Conservation (phyloP, 2,888 invertebrate species). For the Drosophila basisetae region DNA sequence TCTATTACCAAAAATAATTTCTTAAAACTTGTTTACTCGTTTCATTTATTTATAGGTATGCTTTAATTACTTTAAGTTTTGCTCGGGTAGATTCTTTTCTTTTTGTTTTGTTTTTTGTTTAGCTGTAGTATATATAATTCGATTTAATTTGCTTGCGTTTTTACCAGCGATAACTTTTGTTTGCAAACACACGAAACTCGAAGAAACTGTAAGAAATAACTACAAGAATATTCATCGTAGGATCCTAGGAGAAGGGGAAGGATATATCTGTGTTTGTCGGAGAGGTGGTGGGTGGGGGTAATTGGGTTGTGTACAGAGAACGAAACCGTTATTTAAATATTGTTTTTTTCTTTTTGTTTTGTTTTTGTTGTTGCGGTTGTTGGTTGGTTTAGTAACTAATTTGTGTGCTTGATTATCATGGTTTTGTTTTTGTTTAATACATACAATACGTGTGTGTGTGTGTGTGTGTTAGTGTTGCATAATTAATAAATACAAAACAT, state of each 20-base stretch:
- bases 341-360: conserved; percentile 1
- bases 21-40: conserved; percentile 76
- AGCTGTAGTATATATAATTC: conserved; percentile 58
- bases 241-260: conserved; percentile 16
- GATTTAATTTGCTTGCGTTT: conserved; percentile 63
- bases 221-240: conserved; percentile 50
- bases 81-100: conserved; percentile 47
- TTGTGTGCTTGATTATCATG: conserved; percentile 41
- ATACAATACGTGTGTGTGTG: conserved; percentile 40
- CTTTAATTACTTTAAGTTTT: conserved; percentile 73
- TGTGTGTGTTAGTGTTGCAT: conserved; percentile 33
- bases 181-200: conserved; percentile 66
- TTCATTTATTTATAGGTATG: conserved; percentile 71
- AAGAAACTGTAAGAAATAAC: conserved; percentile 66
- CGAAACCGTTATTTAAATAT: conserved; percentile 70
- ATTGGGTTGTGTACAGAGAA: conserved; percentile 59
- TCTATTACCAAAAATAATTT: conserved; percentile 84
- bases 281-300: conserved; percentile 16
- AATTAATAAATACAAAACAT: conserved; percentile 69
- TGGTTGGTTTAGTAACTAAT: conserved; percentile 53
- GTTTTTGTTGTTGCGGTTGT: conserved; percentile 36
- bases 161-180: conserved; percentile 70
- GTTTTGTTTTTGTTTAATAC: conserved; percentile 28
- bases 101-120: conserved; percentile 26
- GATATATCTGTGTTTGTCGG: conserved; percentile 23